Conservation (phyloP, 2,888 invertebrate genomes). For the Molorchus minor region DNA sequence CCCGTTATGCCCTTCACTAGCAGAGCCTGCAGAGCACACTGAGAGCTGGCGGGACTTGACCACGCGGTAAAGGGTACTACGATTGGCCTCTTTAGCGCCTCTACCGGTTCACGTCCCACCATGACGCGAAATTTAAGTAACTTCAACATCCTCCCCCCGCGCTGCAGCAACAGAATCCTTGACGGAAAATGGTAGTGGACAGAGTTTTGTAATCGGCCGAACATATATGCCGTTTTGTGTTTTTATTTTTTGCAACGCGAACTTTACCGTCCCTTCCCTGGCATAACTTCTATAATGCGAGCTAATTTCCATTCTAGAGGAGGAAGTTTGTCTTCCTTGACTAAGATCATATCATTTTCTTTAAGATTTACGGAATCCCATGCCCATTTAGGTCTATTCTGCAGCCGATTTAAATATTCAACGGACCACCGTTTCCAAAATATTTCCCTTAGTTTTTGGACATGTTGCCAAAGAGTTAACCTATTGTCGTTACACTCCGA, state of each 20-base stretch:
- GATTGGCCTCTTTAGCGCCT: too few species aligned
- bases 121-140: too few species aligned
- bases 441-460: slow-evolving; percentile 4
- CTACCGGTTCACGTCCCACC: too few species aligned
- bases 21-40: too few species aligned
- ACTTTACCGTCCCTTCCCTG: slow-evolving; percentile 24
- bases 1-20: too few species aligned
- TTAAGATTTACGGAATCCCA: not conserved
- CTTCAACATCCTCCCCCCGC: too few species aligned
- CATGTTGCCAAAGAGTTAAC: slow-evolving; percentile 16
- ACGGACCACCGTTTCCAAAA: slow-evolving; percentile 28
- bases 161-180: too few species aligned
- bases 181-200: too few species aligned
- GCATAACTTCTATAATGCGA: slow-evolving; percentile 16
- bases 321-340: slow-evolving; percentile 19
- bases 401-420: slow-evolving; percentile 18
- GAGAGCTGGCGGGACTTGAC: too few species aligned
- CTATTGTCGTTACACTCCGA: slow-evolving; percentile 19
- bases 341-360: slow-evolving; percentile 19
- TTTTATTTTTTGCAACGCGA: slow-evolving; percentile 1
- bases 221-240: too few species aligned
- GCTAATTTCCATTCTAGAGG: slow-evolving; percentile 20
- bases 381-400: slow-evolving; percentile 23
- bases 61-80: too few species aligned
- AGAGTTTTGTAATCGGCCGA: too few species aligned